phyloP scores from a whole-genome alignment of 2,113 vertebrate species.

The Campylomormyrus numenius region DNA sequence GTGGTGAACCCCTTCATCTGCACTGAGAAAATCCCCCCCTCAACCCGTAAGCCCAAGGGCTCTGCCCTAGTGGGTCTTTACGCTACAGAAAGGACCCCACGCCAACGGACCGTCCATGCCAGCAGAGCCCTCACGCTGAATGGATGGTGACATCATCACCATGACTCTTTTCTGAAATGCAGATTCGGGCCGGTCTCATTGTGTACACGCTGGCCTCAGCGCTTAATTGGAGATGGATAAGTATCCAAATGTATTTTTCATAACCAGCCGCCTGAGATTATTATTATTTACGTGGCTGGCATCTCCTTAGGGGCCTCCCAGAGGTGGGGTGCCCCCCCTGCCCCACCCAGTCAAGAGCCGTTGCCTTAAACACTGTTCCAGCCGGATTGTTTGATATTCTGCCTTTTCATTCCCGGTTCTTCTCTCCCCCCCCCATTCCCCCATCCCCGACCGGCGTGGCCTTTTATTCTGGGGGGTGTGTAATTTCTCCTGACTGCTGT shows the following conservation, averaged over 20 bases:
- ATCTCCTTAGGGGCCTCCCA: neutral
- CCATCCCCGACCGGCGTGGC: constrained; percentile 32
- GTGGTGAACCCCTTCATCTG: neutral
- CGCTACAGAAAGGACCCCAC: neutral
- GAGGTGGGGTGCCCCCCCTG: too few species aligned
- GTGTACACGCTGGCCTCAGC: neutral
- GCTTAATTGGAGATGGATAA: constrained; percentile 53
- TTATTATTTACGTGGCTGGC: neutral
- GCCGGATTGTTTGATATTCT: constrained; percentile 4
- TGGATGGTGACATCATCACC: neutral
- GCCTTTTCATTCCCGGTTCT: constrained; percentile 15
- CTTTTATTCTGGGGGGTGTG: constrained; percentile 24
- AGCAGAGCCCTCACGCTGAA: neutral
- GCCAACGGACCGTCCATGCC: constrained; percentile 25
- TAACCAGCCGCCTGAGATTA: constrained; percentile 56
- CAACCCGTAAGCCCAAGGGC: neutral
- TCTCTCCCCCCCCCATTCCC: constrained; percentile 48
- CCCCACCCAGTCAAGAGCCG: neutral
- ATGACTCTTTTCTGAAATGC: neutral
- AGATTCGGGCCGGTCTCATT: constrained; percentile 7
- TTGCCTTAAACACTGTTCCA: neutral
- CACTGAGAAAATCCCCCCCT: neutral
- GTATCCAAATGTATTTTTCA: constrained; percentile 63
- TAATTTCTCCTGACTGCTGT: constrained; percentile 33
- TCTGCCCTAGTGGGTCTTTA: neutral